Evolutionary conservation across 1,140 invertebrate species (phyloP).

Genomic region (Drosophila sp.): DNA sequence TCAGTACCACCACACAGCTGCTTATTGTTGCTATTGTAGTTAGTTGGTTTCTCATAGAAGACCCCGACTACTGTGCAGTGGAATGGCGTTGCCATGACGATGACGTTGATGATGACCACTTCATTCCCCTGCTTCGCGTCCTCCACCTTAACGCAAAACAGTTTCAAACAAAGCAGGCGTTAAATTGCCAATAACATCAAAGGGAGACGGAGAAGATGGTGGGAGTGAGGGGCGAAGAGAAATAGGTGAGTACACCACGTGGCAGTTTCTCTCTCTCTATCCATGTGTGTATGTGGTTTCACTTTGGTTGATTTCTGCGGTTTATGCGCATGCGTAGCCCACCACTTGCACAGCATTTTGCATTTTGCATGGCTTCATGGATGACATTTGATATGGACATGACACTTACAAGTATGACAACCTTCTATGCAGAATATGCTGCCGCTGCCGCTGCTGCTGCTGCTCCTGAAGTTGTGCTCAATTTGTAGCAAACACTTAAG

Average conservation of each 20-base stretch:
- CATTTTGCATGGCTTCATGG: conserved; percentile 63
- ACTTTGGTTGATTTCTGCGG: conserved; percentile 43
- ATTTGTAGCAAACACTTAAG: conserved; percentile 68
- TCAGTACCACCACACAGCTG: not conserved
- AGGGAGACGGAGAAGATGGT: not conserved
- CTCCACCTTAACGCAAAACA: not conserved
- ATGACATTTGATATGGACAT: conserved; percentile 58
- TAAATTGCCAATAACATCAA: conserved; percentile 61
- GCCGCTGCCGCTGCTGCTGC: conserved; percentile 11
- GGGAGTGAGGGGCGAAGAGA: not conserved
- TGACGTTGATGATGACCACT: not conserved
- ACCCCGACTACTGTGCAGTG: conserved; percentile 8
- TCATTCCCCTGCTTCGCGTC: not conserved
- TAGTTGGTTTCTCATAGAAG: conserved; percentile 4
- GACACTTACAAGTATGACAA: conserved; percentile 30
- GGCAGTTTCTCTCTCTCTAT: conserved; percentile 9
- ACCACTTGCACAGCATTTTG: conserved; percentile 44
- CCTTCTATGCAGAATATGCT: conserved; percentile 21
- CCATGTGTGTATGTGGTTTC: not conserved
- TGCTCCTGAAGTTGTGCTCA: conserved; percentile 65
- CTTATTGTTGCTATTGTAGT: not conserved
- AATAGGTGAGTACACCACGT: conserved; percentile 26
- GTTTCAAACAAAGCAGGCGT: conserved; percentile 62
- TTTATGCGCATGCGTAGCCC: conserved; percentile 71
- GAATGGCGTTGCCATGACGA: conserved; percentile 6